phyloP scores from a whole-genome alignment of 1,140 invertebrate species.

The Papilio aristodemus region DNA sequence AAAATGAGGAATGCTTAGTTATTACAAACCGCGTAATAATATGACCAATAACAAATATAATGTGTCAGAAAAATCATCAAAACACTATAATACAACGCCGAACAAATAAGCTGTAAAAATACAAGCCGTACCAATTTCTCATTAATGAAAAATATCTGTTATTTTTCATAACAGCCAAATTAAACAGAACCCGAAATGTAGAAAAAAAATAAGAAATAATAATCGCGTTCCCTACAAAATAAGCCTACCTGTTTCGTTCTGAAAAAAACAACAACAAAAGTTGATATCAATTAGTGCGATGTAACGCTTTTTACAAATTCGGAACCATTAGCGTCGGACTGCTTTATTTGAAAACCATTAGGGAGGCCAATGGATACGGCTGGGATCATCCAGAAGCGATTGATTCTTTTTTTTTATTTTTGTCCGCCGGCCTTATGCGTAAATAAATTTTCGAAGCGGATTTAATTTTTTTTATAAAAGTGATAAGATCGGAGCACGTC shows the following conservation, averaged over 20 bases:
- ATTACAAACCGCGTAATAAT: background rate
- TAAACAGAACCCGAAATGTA: conserved; percentile 19
- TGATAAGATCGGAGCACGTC: background rate
- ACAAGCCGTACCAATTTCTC: conserved; percentile 14
- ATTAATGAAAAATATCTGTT: conserved; percentile 24
- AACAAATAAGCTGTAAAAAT: conserved; percentile 27
- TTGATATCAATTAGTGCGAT: conserved; percentile 51
- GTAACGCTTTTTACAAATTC: conserved; percentile 49
- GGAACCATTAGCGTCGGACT: conserved; percentile 46
- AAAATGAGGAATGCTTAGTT: background rate
- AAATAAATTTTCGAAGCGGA: conserved; percentile 12
- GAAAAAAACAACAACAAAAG: conserved; percentile 37
- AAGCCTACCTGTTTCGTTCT: conserved; percentile 28
- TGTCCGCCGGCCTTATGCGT: conserved; percentile 19
- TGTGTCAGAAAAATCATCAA: background rate
- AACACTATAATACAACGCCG: background rate
- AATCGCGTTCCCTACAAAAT: conserved; percentile 16
- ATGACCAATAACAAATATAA: background rate
- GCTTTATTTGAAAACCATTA: conserved; percentile 66
- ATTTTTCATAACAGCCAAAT: conserved; percentile 22
- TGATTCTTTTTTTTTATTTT: conserved; percentile 36
- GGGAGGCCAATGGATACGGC: conserved; percentile 48
- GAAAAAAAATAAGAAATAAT: conserved; percentile 33
- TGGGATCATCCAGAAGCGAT: conserved; percentile 54
- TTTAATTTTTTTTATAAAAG: conserved; percentile 25